Conservation (phyloP, 2,888 invertebrate species). For the Eulithis prunata region DNA sequence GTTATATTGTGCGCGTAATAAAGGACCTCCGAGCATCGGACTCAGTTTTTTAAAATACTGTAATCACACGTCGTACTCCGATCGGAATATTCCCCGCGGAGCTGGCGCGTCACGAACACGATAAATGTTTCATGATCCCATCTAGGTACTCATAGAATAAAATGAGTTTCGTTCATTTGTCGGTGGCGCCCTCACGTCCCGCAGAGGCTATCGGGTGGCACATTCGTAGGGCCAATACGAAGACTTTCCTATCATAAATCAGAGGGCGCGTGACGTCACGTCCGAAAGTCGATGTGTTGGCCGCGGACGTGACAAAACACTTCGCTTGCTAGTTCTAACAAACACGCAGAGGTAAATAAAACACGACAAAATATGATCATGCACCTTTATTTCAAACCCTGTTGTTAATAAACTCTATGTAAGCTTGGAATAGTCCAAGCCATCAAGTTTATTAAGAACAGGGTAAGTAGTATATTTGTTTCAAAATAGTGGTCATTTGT, state of each 20-base stretch:
- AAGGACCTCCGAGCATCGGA: slow-evolving; percentile 5
- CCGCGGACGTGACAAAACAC: slow-evolving; percentile 71
- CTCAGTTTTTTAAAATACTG: slow-evolving; percentile 27
- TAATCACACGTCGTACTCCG: slow-evolving; percentile 27
- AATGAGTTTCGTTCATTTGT: slow-evolving; percentile 69
- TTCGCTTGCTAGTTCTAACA: slow-evolving; percentile 46
- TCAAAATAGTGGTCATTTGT: too few relatives aligned
- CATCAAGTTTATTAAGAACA: too few relatives aligned
- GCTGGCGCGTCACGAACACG: slow-evolving; percentile 44
- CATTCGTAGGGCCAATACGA: slow-evolving; percentile 60
- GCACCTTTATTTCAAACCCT: background rate
- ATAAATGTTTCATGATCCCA: slow-evolving; percentile 60
- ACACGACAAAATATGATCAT: slow-evolving; percentile 5
- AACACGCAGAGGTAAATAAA: slow-evolving; percentile 29
- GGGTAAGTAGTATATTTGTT: too few relatives aligned
- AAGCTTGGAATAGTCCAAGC: too few relatives aligned
- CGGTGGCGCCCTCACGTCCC: slow-evolving; percentile 60
- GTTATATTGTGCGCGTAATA: too few relatives aligned
- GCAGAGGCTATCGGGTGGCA: slow-evolving; percentile 69
- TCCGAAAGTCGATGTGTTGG: slow-evolving; percentile 64
- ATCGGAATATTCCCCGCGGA: slow-evolving; percentile 27
- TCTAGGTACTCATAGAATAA: slow-evolving; percentile 60
- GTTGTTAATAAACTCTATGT: too few relatives aligned
- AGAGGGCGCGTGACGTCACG: slow-evolving; percentile 74
- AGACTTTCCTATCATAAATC: slow-evolving; percentile 77